phyloP scores from a whole-genome alignment of 2,113 vertebrate genomes.

The Odontesthes bonariensis region DNA sequence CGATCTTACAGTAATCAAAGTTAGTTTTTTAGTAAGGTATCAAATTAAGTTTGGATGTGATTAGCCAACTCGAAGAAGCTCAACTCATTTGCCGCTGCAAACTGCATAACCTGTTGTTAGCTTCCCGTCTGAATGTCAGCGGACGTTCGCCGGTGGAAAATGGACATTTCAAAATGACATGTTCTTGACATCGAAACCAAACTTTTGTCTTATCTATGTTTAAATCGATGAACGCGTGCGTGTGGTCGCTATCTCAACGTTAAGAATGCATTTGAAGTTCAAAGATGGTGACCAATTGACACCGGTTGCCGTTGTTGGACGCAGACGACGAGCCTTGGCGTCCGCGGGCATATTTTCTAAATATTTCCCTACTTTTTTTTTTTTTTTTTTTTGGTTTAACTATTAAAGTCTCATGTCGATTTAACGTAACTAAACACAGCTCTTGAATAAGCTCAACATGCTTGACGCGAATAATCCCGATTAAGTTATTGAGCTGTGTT shows the following conservation, averaged over 20 bases:
- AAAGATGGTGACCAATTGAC: slow-evolving; percentile 23
- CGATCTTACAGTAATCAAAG: neutral
- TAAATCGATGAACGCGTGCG: neutral
- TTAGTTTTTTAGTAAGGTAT: too few relatives aligned
- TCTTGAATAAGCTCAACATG: neutral
- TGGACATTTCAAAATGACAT: neutral
- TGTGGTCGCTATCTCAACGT: too few relatives aligned
- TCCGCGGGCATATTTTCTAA: neutral
- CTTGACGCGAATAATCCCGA: slow-evolving; percentile 3
- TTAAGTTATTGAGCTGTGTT: slow-evolving; percentile 32
- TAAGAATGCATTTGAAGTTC: neutral
- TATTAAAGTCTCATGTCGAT: too few relatives aligned
- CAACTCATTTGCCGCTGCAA: neutral
- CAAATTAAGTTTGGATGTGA: too few relatives aligned
- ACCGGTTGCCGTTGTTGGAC: slow-evolving; percentile 49
- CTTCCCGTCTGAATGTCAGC: slow-evolving; percentile 40
- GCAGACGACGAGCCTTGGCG: neutral
- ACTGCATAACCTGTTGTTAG: slow-evolving; percentile 31
- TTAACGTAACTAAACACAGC: neutral
- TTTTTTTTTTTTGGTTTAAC: too few relatives aligned
- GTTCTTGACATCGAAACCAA: neutral
- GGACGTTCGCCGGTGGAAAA: slow-evolving; percentile 44
- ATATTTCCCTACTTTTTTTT: neutral
- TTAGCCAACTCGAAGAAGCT: accelerated
- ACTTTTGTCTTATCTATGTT: neutral